phyloP scores from a whole-genome alignment of 2,113 vertebrate genomes.

The Telmatochromis brachygnathus region DNA sequence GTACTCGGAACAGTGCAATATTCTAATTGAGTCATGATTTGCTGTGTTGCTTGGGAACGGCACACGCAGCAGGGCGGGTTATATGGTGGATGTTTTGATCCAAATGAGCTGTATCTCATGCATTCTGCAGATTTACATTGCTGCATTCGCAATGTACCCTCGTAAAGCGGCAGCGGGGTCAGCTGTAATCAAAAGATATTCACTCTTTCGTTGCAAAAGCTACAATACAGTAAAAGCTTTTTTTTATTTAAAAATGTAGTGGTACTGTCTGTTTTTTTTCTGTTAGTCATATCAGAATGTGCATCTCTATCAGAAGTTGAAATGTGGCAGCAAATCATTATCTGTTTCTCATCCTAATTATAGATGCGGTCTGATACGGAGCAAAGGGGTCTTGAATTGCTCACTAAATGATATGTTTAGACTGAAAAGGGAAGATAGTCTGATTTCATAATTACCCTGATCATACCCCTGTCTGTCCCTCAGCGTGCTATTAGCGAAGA shows the following conservation, averaged over 20 bases:
- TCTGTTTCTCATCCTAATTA: not conserved
- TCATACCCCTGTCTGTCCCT: conserved; percentile 48
- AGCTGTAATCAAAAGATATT: not conserved
- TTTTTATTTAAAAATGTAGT: not conserved
- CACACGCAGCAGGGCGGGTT: conserved; percentile 30
- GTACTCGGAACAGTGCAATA: conserved; percentile 58
- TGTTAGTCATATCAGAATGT: not conserved
- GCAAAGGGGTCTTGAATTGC: conserved; percentile 16
- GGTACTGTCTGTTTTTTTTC: not conserved
- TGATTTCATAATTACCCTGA: conserved; percentile 66
- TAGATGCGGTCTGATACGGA: not conserved
- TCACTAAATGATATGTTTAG: conserved; percentile 63
- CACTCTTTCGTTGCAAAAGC: not conserved
- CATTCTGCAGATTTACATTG: not conserved
- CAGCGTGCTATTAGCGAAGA: conserved; percentile 47
- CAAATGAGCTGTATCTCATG: conserved; percentile 19
- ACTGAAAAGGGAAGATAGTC: conserved; percentile 54
- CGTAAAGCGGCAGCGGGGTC: not conserved
- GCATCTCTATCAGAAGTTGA: not conserved
- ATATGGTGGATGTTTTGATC: conserved; percentile 26
- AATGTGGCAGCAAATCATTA: not conserved
- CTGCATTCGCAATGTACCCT: not conserved
- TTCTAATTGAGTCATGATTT: conserved; percentile 63
- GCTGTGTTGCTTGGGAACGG: conserved; percentile 71
- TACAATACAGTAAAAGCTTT: not conserved